Base-by-base conservation (phyloP, 1,140 invertebrate species). In the Drosophila azteca region DNA sequence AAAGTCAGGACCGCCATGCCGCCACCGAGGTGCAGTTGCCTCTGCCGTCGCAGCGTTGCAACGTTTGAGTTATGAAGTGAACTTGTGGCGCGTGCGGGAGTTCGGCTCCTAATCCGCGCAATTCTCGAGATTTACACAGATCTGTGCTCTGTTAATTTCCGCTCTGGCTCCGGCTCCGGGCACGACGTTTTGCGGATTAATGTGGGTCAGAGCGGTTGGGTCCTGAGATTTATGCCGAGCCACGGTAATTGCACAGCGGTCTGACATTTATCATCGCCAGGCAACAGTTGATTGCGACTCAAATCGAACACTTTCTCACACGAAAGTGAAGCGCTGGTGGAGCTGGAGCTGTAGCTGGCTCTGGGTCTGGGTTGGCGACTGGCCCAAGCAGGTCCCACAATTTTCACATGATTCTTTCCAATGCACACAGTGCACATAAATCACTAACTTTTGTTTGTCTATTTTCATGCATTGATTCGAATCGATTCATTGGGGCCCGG, bases 321-420 rank as follows among this genome's bases (percentile, higher is more conserved):
- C 73, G 82, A 85, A 87, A 87, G 82, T 82, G 70, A 85, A 87
- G 68, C 60, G 58, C 35, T 39, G 48, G 59, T 41, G 63, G 74
- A 31, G 24, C 24, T 20, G n/a, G n/a, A n/a, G n/a, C n/a, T n/a
- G n/a, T n/a, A n/a, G n/a, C n/a, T n/a, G n/a, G n/a, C n/a, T n/a
- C n/a, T n/a, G 24, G 11, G 35, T 0, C 5, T 13, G 35, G 11
- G 4, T 5, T 13, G 35, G 31, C 31, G 9, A 4, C 11, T 39
- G 35, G 45, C 61, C 15, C 63, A 22, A 54, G 58, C 75, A 64
- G 46, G 68, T 59, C 72, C 8, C 69, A 66, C 77, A 79, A 62
- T 69, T 77, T 77, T 84, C 80, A 85, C 81, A 85, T 85, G 81
- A 69, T 74, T 77, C 64, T 52, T 71, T 77, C 64, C 64, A 57